Percentiles rank a stretch among this genome's conserved stretches.
Evolutionary conservation across 2,113 vertebrate genomes (phyloP).

Genomic region (Hemibagrus wyckioides): DNA sequence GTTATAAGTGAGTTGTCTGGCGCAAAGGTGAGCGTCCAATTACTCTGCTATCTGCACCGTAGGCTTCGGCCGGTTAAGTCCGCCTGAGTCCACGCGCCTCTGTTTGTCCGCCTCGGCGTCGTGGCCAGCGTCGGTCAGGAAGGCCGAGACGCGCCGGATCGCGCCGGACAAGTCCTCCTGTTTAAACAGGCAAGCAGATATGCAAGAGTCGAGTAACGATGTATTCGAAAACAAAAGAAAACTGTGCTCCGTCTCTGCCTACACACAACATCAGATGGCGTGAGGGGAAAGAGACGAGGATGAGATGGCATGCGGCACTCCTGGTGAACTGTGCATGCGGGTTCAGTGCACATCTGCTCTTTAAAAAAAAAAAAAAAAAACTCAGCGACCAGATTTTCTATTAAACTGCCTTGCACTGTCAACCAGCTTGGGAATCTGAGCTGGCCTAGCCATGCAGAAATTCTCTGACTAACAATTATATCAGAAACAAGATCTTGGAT

Average conservation of each 20-base stretch:
- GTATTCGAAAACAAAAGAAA: conserved; percentile 68
- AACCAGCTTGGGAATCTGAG: conserved; percentile 82
- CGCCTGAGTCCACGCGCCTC: conserved; percentile 72
- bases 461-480: conserved; percentile 88
- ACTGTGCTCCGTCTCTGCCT: conserved; percentile 34
- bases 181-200: conserved; percentile 79
- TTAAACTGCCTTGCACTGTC: conserved; percentile 83
- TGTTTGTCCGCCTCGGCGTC: conserved; percentile 80
- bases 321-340: conserved; percentile 72
- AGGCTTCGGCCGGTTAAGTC: conserved; percentile 86
- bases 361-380: conserved; percentile 63
- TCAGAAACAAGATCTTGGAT: conserved; percentile 85
- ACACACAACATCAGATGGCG: conserved; percentile 19
- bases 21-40: conserved; percentile 99
- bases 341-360: conserved; percentile 77
- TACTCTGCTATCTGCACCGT: conserved; percentile 94
- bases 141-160: conserved; percentile 79
- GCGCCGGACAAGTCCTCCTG: conserved; percentile 84
- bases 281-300: conserved; percentile 38
- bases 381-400: conserved; percentile 83
- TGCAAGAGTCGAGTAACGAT: conserved; percentile 80
- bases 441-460: conserved; percentile 79
- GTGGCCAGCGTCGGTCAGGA: conserved; percentile 79
- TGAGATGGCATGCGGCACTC: conserved; percentile 60
- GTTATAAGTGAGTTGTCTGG: conserved; percentile 92